These are phyloP conservation scores for Panzeria rudis DNA, from an alignment of 2,888 invertebrate genomes.

Conservation along the genomic window DNA sequence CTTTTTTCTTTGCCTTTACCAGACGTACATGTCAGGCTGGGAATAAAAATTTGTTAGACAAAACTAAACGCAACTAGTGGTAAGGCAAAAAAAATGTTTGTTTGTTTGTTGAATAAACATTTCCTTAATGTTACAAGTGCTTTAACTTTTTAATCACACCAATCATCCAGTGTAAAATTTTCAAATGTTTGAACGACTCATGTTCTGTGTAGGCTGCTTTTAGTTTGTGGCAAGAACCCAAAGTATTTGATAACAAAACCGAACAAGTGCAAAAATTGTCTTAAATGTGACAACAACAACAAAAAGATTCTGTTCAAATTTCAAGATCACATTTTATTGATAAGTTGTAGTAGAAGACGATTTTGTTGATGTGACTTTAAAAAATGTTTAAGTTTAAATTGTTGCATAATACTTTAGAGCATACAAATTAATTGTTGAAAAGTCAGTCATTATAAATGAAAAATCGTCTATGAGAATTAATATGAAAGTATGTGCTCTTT, in stretches of 20 bases:
- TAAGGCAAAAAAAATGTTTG: background rate
- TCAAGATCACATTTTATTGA: constrained; percentile 60
- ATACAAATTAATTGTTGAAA: too few species aligned
- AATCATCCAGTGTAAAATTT: constrained; percentile 62
- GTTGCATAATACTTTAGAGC: too few species aligned
- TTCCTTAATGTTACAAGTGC: constrained; percentile 52
- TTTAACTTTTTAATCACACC: constrained; percentile 52
- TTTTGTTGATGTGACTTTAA: background rate
- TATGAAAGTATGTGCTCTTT: too few species aligned
- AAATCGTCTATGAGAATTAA: too few species aligned
- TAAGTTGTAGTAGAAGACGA: constrained; percentile 23
- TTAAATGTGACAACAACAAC: constrained; percentile 1
- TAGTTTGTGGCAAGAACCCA: constrained; percentile 1
- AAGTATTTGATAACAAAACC: constrained; percentile 61
- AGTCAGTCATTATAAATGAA: too few species aligned
- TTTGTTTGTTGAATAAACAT: constrained; percentile 37
- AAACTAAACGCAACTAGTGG: background rate
- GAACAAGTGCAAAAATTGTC: constrained; percentile 64
- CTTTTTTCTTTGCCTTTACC: constrained; percentile 11
- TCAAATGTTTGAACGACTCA: constrained; percentile 22
- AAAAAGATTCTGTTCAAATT: constrained; percentile 30
- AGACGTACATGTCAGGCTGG: constrained; percentile 26
- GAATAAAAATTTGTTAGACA: constrained; percentile 52
- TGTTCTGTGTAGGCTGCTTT: constrained; percentile 64
- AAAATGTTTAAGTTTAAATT: background rate